Evolutionary conservation across 1,140 invertebrate species (phyloP).

Genomic region (Drosophila santomea): DNA sequence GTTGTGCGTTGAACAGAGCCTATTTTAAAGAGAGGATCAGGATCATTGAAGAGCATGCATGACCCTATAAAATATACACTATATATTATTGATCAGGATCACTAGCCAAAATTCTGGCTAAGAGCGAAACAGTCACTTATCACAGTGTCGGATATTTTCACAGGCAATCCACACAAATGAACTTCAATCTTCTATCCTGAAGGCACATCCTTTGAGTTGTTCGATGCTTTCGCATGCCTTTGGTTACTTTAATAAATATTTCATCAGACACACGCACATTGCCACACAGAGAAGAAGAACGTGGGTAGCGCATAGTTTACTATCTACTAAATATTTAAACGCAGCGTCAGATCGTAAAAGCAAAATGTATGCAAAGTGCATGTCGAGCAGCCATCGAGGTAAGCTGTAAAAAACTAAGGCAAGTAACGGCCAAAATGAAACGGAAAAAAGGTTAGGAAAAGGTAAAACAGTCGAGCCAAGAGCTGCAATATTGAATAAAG

Average conservation of each 20-base stretch:
- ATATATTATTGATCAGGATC: no score
- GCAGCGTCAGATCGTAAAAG: conserved; percentile 77
- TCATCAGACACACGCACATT: conserved; percentile 55
- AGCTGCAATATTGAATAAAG: conserved; percentile 79
- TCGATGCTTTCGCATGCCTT: conserved; percentile 40
- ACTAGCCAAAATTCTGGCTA: no score
- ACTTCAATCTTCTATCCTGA: conserved; percentile 2
- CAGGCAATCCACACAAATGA: background rate
- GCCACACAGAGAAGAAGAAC: conserved; percentile 8
- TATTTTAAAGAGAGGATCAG: no score
- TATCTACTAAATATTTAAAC: conserved; percentile 81
- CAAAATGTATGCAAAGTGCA: conserved; percentile 81
- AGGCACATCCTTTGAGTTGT: conserved; percentile 9
- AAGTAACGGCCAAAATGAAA: conserved; percentile 23
- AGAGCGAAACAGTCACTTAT: background rate
- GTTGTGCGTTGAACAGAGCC: no score
- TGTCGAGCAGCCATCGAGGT: conserved; percentile 78
- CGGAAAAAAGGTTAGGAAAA: conserved; percentile 20
- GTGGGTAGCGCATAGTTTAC: conserved; percentile 63
- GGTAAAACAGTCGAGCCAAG: conserved; percentile 39
- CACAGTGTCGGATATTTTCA: background rate
- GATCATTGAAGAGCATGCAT: no score
- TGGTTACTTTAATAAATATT: conserved; percentile 80
- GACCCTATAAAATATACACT: no score
- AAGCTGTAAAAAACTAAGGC: conserved; percentile 64